Conservation (phyloP, 2,797 vertebrate species). For the Lepidocolaptes lacrymiger region DNA sequence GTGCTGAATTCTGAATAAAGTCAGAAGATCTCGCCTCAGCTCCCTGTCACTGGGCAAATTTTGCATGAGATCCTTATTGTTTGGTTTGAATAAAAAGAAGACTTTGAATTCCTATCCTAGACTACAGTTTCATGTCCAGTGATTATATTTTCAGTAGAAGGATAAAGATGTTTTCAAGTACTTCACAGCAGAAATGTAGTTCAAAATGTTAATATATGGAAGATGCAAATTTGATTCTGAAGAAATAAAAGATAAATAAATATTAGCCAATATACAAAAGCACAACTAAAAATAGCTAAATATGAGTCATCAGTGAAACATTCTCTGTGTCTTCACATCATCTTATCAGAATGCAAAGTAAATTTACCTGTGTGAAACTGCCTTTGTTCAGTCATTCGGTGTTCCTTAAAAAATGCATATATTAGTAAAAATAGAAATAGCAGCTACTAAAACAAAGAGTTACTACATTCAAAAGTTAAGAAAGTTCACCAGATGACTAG, state of each 20-base stretch:
- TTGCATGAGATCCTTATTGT: background rate
- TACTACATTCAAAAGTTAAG: background rate
- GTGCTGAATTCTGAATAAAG: background rate
- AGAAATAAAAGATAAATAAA: background rate
- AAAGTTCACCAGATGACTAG: background rate
- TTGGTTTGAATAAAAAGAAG: background rate
- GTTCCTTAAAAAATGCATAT: background rate
- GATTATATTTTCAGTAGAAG: background rate
- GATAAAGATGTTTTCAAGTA: background rate
- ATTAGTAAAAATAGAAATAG: background rate
- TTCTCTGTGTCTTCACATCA: background rate
- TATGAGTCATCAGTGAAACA: background rate
- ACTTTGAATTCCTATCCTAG: background rate
- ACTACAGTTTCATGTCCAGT: background rate
- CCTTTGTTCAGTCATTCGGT: background rate
- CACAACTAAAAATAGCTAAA: background rate
- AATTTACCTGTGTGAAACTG: background rate
- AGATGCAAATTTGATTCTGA: background rate
- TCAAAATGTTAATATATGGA: background rate
- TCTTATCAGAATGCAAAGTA: background rate
- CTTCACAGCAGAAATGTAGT: background rate
- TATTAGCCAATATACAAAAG: background rate
- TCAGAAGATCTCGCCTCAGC: background rate
- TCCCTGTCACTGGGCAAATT: background rate
- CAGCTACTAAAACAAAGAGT: background rate